Evolutionary conservation across 37 sponge, comb jelly and placozoan genomes (phyloP).

Genomic region (Mnemiopsis leidyi): DNA sequence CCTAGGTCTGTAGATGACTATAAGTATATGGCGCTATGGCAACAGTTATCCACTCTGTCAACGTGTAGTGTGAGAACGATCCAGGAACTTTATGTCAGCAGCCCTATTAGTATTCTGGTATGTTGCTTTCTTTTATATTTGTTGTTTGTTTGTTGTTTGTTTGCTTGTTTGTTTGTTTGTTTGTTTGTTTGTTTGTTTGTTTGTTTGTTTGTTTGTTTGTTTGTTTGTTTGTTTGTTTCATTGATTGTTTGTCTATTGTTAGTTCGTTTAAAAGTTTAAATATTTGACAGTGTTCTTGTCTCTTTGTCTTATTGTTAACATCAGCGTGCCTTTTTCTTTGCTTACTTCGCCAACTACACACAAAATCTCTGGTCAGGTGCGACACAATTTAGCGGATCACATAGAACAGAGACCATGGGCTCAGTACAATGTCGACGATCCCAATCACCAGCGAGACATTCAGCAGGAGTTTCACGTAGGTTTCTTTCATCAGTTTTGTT

Average conservation of each 20-base stretch:
- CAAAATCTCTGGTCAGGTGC: conserved; percentile 65
- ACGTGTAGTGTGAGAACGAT: conserved; percentile 1
- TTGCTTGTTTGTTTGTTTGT: no score
- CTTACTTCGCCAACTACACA: not conserved
- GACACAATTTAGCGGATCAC: conserved; percentile 88
- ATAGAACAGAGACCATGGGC: conserved; percentile 87
- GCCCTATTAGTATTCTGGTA: not conserved
- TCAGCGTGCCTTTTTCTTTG: not conserved
- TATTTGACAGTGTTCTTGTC: no score
- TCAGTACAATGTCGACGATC: conserved; percentile 36
- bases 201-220: no score
- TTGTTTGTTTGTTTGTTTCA: no score
- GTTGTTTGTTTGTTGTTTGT: no score
- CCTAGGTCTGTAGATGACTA: not conserved
- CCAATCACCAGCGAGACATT: not conserved
- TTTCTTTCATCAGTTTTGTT: no score
- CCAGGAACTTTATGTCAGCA: not conserved
- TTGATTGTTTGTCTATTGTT: no score
- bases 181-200: no score
- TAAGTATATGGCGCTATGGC: conserved; percentile 59
- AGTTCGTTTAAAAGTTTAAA: no score
- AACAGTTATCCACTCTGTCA: not conserved
- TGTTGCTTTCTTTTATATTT: no score
- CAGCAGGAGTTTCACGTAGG: conserved; percentile 30
- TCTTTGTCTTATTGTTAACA: no score